Evolutionary conservation across 1,140 invertebrate genomes (phyloP), one percentile per base, ranked within the genome.

Genomic region (Drosophila carrolli): DNA sequence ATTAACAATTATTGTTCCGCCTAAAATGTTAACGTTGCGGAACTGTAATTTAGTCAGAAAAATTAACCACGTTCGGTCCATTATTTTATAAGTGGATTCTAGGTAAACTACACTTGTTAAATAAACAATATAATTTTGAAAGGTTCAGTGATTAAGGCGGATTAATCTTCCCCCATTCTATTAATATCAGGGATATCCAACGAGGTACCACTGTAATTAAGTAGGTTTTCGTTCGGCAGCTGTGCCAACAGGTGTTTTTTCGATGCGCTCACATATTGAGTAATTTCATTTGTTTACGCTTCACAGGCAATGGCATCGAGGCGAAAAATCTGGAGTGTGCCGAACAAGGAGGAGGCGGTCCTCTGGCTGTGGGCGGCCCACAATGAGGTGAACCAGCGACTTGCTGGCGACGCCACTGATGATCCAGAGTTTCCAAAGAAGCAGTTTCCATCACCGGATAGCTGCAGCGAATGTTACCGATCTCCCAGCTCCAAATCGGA

Each of bases 351-450:
- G 53, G 96, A 97, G 48, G 94, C 95, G 16, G 95, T 99, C 0
- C 82, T 99, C 7, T 99, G 98, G 98, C 92, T 99, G 3, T 99
- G 99, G 99, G 94, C 94, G 57, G 96, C 97, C 1, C 98, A 99
- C 90, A 99, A 99, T 93, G 95, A 96, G 92, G 98, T 98, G 0
- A 99, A 99, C 92, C 93, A 96, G 70, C 94, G 98, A 73, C 92
- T 99, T 13, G 94, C 96, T 35, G 96, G 97, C 0, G 97, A 99
- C 92, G 50, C 93, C 1, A 98, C 97, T 10, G 98, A 99, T 93
- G 99, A 99, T 94, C 98, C 98, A 0, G 80, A 94, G 57, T 95
- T 96, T 93, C 97, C 96, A 1, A 99, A 99, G 93, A 94, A 96
- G 40, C 96, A 98, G 89, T 99, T 98, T 93, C 99, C 99, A 1